Evolutionary conservation across 2,113 vertebrate genomes (phyloP), one percentile per base, ranked within the genome.

Genomic region (Lates calcarifer): DNA sequence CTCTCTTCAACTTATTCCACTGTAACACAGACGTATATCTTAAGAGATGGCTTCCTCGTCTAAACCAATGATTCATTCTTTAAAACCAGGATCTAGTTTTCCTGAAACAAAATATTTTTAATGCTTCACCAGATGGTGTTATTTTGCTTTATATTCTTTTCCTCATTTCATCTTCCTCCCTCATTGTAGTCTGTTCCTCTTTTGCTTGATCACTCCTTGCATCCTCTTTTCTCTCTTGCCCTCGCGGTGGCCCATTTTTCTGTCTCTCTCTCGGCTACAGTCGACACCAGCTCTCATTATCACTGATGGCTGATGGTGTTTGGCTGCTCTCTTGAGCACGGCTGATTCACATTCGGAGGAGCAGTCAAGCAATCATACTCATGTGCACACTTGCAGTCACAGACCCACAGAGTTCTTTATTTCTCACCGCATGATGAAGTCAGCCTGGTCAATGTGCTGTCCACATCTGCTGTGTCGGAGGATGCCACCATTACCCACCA

Each of bases 401-500:
- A 51, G 17, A 39, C 6, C 17, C n/a, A 1, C 3, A 20, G 20
- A 43, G 29, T 24, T 4, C 35, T 49, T 41, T 22, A 14, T 71
- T 53, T 60, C 83, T 98, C 95, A 99, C 98, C 98, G 93, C 96
- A 99, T 96, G 93, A 99, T 92, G 91, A 99, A 99, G 91, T 97
- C 93, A 2, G 97, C 97, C 90, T 90, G 92, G 94, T 99, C 96
- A 57, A 99, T 99, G 79, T 96, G 95, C 66, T 81, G 93, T 64
- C 98, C 98, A 28, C 98, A 99, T 91, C 95, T 88, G 80, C 98
- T 99, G 89, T 94, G 94, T 82, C 97, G 96, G 91, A 99, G 95
- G 91, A 99, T 97, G 65, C 98, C 98, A 26, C 98, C 97, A 5
- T 99, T 99, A 69, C 98, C 98, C 88, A 99, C 98, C 90, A 99